phyloP scores from a whole-genome alignment of 1,140 invertebrate genomes.

The Sarcophaga peregrina region DNA sequence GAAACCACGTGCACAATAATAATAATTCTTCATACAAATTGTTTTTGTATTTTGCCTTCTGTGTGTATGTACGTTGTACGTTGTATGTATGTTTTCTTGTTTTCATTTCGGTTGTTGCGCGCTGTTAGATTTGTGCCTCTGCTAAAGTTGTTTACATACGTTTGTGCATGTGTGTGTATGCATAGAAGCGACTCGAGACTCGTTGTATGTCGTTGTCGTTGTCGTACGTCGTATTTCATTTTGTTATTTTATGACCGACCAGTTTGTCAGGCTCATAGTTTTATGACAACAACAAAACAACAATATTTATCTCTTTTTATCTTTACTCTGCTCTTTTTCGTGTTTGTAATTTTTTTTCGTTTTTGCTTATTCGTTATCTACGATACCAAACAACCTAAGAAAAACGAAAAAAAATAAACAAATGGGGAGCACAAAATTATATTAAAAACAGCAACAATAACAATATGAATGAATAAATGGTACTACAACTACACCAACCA shows the following conservation, averaged over 20 bases:
- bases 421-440: too few species aligned
- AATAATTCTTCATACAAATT: slow-evolving; percentile 9
- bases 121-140: neutral
- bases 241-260: neutral
- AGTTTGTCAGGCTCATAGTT: too few species aligned
- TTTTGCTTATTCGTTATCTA: too few species aligned
- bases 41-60: slow-evolving; percentile 25
- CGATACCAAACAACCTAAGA: too few species aligned
- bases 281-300: too few species aligned
- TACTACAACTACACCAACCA: neutral
- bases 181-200: neutral
- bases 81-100: neutral
- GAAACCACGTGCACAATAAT: slow-evolving; percentile 17
- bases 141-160: neutral
- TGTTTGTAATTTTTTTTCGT: too few species aligned
- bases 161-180: too few species aligned
- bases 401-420: too few species aligned
- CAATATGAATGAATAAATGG: neutral
- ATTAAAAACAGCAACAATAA: neutral
- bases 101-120: slow-evolving; percentile 38
- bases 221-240: neutral
- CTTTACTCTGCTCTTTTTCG: too few species aligned
- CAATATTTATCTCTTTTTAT: too few species aligned
- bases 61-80: too few species aligned
- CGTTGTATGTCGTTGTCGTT: neutral